phyloP scores from a whole-genome alignment of 2,797 vertebrate genomes.

The Myotis pilosus region DNA sequence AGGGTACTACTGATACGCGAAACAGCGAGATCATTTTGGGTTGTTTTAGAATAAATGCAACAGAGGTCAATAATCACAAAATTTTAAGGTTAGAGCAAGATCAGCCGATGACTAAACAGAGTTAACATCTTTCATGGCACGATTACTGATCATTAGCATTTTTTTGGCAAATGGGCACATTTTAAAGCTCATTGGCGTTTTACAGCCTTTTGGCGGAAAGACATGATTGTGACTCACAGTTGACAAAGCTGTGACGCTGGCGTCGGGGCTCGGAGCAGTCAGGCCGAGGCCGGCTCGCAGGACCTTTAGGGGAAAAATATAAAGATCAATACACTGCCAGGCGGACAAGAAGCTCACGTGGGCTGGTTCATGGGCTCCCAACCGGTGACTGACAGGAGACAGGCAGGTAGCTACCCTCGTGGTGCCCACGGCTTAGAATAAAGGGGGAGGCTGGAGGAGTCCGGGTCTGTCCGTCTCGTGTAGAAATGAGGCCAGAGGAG shows the following conservation, averaged over 20 bases:
- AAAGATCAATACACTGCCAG: neutral
- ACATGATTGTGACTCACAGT: neutral
- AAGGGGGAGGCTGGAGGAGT: neutral
- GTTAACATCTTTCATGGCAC: conserved; percentile 93
- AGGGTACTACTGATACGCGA: conserved; percentile 93
- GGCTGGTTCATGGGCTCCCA: neutral
- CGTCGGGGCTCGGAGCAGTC: neutral
- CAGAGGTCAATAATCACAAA: conserved; percentile 95
- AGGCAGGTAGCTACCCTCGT: neutral
- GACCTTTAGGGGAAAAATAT: neutral
- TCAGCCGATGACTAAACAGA: conserved; percentile 94
- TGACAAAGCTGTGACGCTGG: neutral
- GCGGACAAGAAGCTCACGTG: neutral
- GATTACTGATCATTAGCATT: conserved; percentile 92
- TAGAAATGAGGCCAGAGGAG: neutral
- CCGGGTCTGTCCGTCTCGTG: neutral
- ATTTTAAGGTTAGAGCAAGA: conserved; percentile 94
- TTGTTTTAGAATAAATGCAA: conserved; percentile 93
- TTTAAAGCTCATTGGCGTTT: neutral
- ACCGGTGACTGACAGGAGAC: neutral
- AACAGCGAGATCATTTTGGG: conserved; percentile 91
- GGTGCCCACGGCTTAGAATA: neutral
- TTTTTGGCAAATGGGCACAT: conserved; percentile 92
- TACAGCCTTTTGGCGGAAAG: neutral
- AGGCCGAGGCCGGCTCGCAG: neutral